Base-by-base conservation (phyloP, 1,140 invertebrate species). In the Asbolus verrucosus region DNA sequence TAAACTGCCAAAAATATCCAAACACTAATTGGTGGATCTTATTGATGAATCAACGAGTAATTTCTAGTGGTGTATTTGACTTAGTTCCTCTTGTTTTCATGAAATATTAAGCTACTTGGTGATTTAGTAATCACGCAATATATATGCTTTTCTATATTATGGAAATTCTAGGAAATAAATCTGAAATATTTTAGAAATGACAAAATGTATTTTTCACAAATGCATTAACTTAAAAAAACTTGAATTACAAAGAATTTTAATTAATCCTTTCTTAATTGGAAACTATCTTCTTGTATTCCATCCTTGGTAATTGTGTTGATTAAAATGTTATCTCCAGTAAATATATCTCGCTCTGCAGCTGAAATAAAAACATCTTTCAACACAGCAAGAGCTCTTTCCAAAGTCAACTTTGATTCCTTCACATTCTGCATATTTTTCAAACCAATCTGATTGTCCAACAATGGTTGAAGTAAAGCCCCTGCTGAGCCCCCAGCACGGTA, bases 321-420 rank as follows among this genome's bases (percentile, higher is more conserved):
- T 19, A 87, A 82, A 72, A 99, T 90, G 43, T 89, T 89, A 86
- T 99, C 98, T 66, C 98, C 98, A 77, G 95, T 98, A 77, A 96
- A 93, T 73, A 98, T 98, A 81, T 99, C 97, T 81, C 98, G 88
- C 80, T 99, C 98, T 63, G 97, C 93, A 30, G 97, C 96, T 62
- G 96, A 96, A 70, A 96, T 96, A 79, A 99, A 99, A 0, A 93
- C 92, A 86, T 99, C 98, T 76, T 96, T 97, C 1, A 98, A 84
- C 9, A 99, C 83, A 15, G 86, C 83, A 5, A 97, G 79, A 2
- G 96, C 97, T 74, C 90, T 91, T 41, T 97, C 95, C 74, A 87
- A 81, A 6, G 89, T 87, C 1, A 98, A 77, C 0, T 87, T 85
- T 6, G 85, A 85, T 0, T 88, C 86, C 78, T 85, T 87, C 16